phyloP scores from a whole-genome alignment of 53 echinoderm and acorn worm genomes.

The Holothuria scabra region DNA sequence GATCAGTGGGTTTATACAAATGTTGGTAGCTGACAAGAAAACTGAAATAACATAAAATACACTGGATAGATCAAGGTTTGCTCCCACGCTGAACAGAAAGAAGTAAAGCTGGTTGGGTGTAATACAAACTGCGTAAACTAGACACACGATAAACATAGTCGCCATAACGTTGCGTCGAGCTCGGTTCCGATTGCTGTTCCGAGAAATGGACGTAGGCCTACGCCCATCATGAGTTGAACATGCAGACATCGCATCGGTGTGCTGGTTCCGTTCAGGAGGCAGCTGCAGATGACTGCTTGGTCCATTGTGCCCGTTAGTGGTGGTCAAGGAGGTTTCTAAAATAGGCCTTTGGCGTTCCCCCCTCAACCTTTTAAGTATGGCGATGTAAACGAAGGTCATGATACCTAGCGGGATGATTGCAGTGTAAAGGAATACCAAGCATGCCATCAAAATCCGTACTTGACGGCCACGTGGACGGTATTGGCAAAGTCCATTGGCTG shows the following conservation, averaged over 20 bases:
- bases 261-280: neutral
- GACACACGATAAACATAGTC: constrained; percentile 47
- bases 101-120: constrained; percentile 51
- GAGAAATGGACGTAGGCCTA: neutral
- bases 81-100: constrained; percentile 44
- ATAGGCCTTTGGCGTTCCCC: too few species aligned
- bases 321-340: too few species aligned
- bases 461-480: too few species aligned
- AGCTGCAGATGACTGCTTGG: neutral
- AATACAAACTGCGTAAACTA: constrained; percentile 48
- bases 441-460: constrained; percentile 3
- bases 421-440: constrained; percentile 57
- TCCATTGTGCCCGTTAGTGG: too few species aligned
- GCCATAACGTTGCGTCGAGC: constrained; percentile 51
- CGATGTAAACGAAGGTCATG: constrained; percentile 64
- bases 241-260: too few species aligned
- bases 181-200: neutral
- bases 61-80: constrained; percentile 7
- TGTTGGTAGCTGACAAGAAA: constrained; percentile 43
- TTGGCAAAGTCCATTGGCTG: constrained; percentile 9
- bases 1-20: constrained; percentile 51
- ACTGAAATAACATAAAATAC: constrained; percentile 6
- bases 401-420: constrained; percentile 54
- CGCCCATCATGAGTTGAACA: too few species aligned
- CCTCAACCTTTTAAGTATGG: constrained; percentile 55